phyloP scores from a whole-genome alignment of 2,113 vertebrate genomes.

The Protobothrops mucrosquamatus region DNA sequence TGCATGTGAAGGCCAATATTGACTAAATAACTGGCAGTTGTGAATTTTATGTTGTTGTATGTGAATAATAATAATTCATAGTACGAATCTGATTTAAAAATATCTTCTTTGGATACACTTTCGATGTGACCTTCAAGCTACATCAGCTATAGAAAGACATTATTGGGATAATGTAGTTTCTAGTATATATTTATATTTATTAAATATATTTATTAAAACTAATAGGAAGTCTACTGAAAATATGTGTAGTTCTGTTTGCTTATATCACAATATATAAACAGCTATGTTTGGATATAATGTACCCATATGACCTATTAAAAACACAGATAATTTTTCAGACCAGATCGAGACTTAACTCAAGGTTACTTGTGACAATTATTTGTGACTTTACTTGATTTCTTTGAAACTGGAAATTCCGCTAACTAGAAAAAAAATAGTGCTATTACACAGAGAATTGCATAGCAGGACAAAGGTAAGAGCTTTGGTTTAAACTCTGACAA shows the following conservation, averaged over 20 bases:
- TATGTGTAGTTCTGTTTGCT: neutral
- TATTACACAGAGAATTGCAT: neutral
- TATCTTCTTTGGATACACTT: neutral
- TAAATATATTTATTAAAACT: neutral
- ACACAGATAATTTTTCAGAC: neutral
- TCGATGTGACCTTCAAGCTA: neutral
- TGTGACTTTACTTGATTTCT: neutral
- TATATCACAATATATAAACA: neutral
- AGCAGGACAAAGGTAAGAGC: neutral
- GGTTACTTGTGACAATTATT: neutral
- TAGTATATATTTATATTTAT: neutral
- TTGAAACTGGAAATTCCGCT: neutral
- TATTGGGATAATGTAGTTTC: rapidly evolving
- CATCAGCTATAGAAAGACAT: neutral
- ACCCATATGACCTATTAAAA: neutral
- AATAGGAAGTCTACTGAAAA: neutral
- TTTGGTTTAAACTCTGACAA: neutral
- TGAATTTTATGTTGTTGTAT: neutral
- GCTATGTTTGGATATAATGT: neutral
- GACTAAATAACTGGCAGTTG: neutral
- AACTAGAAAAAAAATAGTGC: neutral
- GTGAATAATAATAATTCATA: neutral
- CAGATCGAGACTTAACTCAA: neutral
- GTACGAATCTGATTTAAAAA: neutral
- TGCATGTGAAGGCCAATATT: neutral